Conservation (phyloP, 2,888 invertebrate genomes). For the Tetragnatha montana region DNA sequence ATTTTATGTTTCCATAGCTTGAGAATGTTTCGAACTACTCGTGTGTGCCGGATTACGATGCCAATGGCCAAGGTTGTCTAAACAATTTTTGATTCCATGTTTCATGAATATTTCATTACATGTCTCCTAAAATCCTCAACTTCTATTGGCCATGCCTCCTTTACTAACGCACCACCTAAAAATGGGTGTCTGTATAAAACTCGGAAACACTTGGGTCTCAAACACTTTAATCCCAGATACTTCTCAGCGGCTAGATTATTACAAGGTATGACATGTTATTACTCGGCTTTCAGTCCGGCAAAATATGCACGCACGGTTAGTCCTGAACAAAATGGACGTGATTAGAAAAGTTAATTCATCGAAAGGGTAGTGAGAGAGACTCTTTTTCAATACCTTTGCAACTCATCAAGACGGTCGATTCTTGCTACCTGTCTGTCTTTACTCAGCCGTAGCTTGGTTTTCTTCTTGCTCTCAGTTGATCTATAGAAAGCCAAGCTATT, state of each 20-base stretch:
- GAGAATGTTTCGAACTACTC: not conserved
- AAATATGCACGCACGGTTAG: constrained; percentile 51
- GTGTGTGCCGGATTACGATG: not conserved
- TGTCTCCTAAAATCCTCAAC: constrained; percentile 3
- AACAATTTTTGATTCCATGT: not conserved
- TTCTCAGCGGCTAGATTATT: constrained; percentile 51
- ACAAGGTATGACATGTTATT: constrained; percentile 35
- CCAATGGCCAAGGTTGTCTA: not conserved
- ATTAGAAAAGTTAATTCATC: constrained; percentile 42
- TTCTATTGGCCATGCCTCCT: constrained; percentile 3
- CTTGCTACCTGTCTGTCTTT: constrained; percentile 19
- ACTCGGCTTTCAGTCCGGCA: constrained; percentile 20
- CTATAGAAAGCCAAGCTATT: constrained; percentile 14
- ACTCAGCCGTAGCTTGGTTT: constrained; percentile 50
- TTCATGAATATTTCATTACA: constrained; percentile 26
- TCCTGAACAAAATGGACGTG: constrained; percentile 37
- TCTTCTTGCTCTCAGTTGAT: constrained; percentile 15
- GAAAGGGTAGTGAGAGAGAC: constrained; percentile 15
- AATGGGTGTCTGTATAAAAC: constrained; percentile 16
- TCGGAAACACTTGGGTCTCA: not conserved
- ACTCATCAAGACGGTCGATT: not conserved
- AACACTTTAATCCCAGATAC: constrained; percentile 22
- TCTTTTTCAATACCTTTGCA: not conserved
- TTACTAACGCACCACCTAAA: not conserved
- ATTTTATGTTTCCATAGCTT: not conserved